Evolutionary conservation across 2,888 invertebrate species (phyloP), one percentile per base, ranked within the genome.

Genomic region (Dichetophora obliterata): DNA sequence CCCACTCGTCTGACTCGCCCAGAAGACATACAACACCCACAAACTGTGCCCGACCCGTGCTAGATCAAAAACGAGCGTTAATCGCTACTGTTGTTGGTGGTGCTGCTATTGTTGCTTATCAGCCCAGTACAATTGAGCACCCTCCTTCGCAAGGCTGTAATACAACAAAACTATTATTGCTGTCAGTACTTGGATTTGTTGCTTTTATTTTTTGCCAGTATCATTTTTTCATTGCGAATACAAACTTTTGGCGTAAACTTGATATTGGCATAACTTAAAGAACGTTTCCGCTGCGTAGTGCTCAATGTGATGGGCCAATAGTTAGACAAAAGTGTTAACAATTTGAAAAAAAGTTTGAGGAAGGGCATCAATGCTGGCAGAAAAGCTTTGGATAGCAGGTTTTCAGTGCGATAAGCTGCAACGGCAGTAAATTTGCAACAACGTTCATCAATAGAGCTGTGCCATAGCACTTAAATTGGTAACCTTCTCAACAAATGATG

Each of bases 61-160:
- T 31, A 50, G 27, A 52, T 11, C 22, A 27, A 68, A 48, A 14
- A 31, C 34, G 19, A 31, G 27, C 48, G n/a, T 22, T 50, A 50
- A 52, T 70, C 54, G 8, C 37, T 57, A 31, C 31, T n/a, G 19
- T 9, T 27, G 24, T 2, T 43, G 43, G 1, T 43, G 43, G 11
- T 43, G 11, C 43, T n/a, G 16, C 63, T 31, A 34, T 4, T 11
- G n/a, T 6, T 59, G 71, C 57, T 71, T 71, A 71, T 71, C 59
- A 22, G 22, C 16, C 71, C 34, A 34, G 57, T 57, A 19, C 54
- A 57, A 73, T 24, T 48, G 16, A 43, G 19, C 34, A 22, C 73
- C 43, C 43, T 50, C 24, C 72, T 63, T 27, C 63, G 27, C 63
- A 73, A 63, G 71, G 71, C 22, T 59, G 63, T 24, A 73, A 63